Evolutionary conservation across 2,888 invertebrate species (phyloP), one percentile per base, ranked within the genome.

Genomic region (Lymantria dispar): DNA sequence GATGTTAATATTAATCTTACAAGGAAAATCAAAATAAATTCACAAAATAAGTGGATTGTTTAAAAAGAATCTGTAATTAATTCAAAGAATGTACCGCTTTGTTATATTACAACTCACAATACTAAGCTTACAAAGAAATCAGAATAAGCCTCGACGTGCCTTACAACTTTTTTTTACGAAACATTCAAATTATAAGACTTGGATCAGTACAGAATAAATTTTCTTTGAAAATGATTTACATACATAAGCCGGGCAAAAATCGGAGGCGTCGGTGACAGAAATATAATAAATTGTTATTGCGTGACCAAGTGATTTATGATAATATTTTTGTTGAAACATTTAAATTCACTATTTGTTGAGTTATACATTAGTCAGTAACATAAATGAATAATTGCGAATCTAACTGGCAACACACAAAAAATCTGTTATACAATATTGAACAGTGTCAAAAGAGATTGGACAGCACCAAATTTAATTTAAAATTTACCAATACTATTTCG

Each of bases 201-300:
- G 56, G 62, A 60, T 68, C 60, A 58, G 52, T 52, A 50, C 46
- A 46, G 58, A 67, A 64, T 67, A 65, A 50, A 60, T 68, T 67
- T 52, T 60, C 60, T 57, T 55, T 45, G 45, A 48, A 54, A 59
- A 68, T 63, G 58, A 72, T 72, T 70, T 70, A 64, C 62, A 62
- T 67, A 60, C 52, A 48, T 56, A 62, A 66, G 58, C 48, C 48
- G 36, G 45, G 10, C 14, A 40, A 50, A 56, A 64, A 60, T 54
- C 48, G 45, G 14, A 39, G 42, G 48, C 59, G 43, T 52, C 52
- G 42, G 58, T 52, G 52, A 41, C 46, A 42, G 48, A 53, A 64
- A 58, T 52, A 51, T 56, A 48, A 56, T 47, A 47, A 43, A 49
- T 57, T 62, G 29, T 57, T 41, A 37, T 46, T 38, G 38, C 43